Evolutionary conservation across 2,797 vertebrate species (phyloP), one percentile per base, ranked within the genome.

Genomic region (Jordanella pulchra): DNA sequence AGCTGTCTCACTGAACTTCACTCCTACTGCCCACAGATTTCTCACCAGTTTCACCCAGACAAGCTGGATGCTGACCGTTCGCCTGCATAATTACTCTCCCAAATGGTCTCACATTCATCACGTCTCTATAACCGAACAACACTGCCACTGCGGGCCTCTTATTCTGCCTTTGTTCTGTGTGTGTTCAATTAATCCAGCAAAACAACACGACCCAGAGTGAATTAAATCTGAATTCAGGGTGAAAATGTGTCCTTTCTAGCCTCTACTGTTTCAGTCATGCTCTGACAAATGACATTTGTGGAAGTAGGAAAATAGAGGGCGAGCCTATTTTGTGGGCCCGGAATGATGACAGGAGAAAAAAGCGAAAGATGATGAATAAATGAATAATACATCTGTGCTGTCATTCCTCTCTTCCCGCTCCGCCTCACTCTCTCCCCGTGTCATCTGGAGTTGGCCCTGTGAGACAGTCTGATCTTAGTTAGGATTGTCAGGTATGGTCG

Each of bases 321-420:
- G 67, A 60, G 55, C 35, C 65, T 39, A 17, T 86, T 76, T 82
- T 69, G 35, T 73, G 78, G 67, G 53, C 79, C 75, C 32, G 64
- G 65, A 80, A 80, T 86, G 85, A 91, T 85, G 89, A 82, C 45
- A 30, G 25, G 80, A 69, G 84, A 84, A 81, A 87, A 89, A 89
- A 84, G 84, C 13, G 30, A 87, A 69, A 78, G 79, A 75, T 90
- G 90, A 88, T 87, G 86, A 90, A 87, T 86, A 83, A 84, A 93
- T 93, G 87, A 91, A 93, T 92, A 92, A 91, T 91, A 91, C 88
- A 92, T 93, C 85, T 85, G 79, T 78, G 84, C 86, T 89, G 88
- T 91, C 90, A 87, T 78, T 78, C 72, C 77, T 78, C 79, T 87
- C 87, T 83, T 85, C 81, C 83, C 81, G 72, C 83, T 64, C 72